A percentile compares a stretch with the other conserved stretches of the same genome.
phyloP scores from a whole-genome alignment of 2,797 vertebrate genomes.

The Phalanger gymnotis region DNA sequence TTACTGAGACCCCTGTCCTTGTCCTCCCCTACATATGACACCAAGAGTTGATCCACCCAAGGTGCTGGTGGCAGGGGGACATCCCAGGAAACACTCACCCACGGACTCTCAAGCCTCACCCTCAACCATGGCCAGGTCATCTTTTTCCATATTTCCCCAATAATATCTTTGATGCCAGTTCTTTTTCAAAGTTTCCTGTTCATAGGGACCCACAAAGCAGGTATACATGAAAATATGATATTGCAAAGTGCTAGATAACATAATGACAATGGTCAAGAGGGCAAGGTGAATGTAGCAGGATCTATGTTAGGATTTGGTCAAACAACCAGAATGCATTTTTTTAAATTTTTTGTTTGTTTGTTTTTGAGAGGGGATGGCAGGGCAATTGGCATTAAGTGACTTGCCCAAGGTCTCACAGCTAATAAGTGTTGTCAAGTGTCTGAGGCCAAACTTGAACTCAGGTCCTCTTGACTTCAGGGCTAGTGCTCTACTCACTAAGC shows the following conservation, averaged over 20 bases:
- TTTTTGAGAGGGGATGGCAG: no score
- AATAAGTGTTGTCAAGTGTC: no score
- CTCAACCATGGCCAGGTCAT: neutral
- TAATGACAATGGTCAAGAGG: neutral
- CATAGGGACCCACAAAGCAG: neutral
- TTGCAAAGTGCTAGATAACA: neutral
- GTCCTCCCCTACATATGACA: neutral
- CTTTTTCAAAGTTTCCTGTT: neutral
- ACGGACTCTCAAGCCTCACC: neutral
- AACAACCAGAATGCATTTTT: neutral
- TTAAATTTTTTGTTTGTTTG: no score
- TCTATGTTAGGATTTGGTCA: neutral
- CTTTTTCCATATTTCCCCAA: neutral
- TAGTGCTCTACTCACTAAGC: no score
- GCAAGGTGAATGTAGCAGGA: neutral
- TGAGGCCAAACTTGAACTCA: no score
- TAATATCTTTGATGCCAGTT: neutral
- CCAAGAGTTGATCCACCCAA: neutral
- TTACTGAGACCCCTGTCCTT: neutral
- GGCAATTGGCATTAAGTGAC: no score
- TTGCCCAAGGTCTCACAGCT: no score
- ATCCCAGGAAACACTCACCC: neutral
- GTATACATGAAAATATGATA: neutral
- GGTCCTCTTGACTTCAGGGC: no score
- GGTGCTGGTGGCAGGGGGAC: neutral